phyloP scores from a whole-genome alignment of 2,888 invertebrate genomes.

The Stictocephala bisonia region DNA sequence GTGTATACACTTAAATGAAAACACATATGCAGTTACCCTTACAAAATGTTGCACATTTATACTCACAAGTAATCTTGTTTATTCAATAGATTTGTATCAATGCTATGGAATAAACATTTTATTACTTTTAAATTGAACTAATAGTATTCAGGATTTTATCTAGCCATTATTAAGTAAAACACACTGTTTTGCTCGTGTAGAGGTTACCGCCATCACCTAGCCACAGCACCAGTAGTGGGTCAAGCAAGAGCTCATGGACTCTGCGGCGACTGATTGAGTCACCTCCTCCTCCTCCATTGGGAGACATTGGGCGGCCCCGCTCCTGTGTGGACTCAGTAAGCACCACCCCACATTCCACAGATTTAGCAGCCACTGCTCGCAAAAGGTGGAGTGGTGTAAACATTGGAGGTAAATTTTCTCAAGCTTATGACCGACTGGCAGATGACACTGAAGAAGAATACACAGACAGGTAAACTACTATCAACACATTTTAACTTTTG shows the following conservation, averaged over 20 bases:
- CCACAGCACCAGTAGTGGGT: slow-evolving; percentile 64
- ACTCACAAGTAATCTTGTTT: no score
- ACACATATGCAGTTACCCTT: no score
- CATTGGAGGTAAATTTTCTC: slow-evolving; percentile 76
- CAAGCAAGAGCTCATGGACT: slow-evolving; percentile 68
- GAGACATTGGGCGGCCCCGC: slow-evolving; percentile 67
- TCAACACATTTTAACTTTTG: no score
- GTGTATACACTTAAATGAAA: no score
- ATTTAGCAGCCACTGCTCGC: slow-evolving; percentile 57
- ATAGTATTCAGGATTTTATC: no score
- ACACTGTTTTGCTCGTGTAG: no score
- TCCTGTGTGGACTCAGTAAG: slow-evolving; percentile 74
- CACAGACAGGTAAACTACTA: slow-evolving; percentile 75
- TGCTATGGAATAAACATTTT: background rate
- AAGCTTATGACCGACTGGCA: slow-evolving; percentile 76
- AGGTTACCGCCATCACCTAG: slow-evolving; percentile 67
- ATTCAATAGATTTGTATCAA: no score
- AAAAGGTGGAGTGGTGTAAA: slow-evolving; percentile 82
- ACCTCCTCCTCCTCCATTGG: slow-evolving; percentile 57
- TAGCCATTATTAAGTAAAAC: no score
- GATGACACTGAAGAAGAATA: slow-evolving; percentile 78
- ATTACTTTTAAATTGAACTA: background rate
- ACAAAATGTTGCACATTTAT: no score
- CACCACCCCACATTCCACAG: slow-evolving; percentile 46
- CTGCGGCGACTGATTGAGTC: slow-evolving; percentile 70